Evolutionary conservation across 2,113 vertebrate genomes (phyloP).

Genomic region (Sclerurus mexicanus): DNA sequence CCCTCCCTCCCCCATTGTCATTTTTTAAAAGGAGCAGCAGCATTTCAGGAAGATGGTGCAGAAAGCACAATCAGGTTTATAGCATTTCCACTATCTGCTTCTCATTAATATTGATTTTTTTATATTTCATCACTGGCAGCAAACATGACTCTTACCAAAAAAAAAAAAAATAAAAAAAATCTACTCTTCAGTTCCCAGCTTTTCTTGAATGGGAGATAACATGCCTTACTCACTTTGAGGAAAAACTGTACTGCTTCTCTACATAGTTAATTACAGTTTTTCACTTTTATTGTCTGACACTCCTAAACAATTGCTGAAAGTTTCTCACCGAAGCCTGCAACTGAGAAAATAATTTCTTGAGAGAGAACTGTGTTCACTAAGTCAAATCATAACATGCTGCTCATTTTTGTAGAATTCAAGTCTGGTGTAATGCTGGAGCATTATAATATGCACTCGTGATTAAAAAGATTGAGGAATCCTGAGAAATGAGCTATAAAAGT

Average conservation of each 20-base stretch:
- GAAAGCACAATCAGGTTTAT: neutral
- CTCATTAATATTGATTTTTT: conserved; percentile 43
- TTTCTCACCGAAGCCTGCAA: neutral
- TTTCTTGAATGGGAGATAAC: neutral
- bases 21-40: neutral
- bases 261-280: neutral
- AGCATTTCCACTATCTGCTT: neutral
- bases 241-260: neutral
- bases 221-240: neutral
- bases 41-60: neutral
- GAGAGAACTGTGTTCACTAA: neutral
- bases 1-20: neutral
- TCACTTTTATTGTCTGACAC: neutral
- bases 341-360: neutral
- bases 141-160: neutral
- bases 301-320: neutral
- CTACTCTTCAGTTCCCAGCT: neutral
- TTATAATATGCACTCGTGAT: neutral
- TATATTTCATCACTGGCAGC: conserved; percentile 1
- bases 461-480: neutral
- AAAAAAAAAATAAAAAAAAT: neutral
- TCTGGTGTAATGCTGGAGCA: neutral
- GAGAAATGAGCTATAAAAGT: neutral
- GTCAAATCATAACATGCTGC: neutral
- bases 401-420: neutral